Evolutionary conservation across 2,113 vertebrate genomes (phyloP), one percentile per base, ranked within the genome.

Genomic region (Aplodontia rufa): DNA sequence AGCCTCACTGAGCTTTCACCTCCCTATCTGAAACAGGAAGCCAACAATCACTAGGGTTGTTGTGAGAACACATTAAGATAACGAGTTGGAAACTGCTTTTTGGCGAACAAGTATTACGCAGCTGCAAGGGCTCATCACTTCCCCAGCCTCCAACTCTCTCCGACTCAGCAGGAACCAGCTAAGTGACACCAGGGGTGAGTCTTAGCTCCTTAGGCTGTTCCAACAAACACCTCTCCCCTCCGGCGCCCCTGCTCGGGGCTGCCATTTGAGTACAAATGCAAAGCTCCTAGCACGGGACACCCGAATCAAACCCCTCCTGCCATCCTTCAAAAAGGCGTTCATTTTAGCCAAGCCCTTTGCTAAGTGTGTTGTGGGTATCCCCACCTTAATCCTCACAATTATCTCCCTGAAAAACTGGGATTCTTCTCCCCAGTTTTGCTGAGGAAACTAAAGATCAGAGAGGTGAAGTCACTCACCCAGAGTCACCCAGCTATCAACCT

Each of bases 31-130:
- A 85, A 66, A 82, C 92, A 40, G 71, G 71, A 45, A 93, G 76
- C 72, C 47, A 28, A 88, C 81, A 30, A 74, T 93, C 37, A 68
- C 79, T 84, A 40, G 92, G 92, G 95, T 91, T 93, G 60, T 62
- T 66, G 90, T 81, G 94, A 97, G 87, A 95, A 83, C 26, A 0
- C 64, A 68, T 68, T 93, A 87, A 93, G 93, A 96, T 76, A 87
- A 87, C 35, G 3, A 87, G 87, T 32, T 68, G 47, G 76, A 93
- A 97, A 95, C 64, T 53, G 84, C 92, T 93, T 79, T 93, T 94
- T 24, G 0, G 79, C 92, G 96, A 88, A n/a, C n/a, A 71, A 82
- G 37, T 12, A 16, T 45, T 5, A 1, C 85, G 32, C 71, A 93
- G 95, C 90, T 96, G 95, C 4, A 17, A 60, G 8, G 3, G 87